phyloP scores from a whole-genome alignment of 2,888 invertebrate species.

The Conistra vaccinii region DNA sequence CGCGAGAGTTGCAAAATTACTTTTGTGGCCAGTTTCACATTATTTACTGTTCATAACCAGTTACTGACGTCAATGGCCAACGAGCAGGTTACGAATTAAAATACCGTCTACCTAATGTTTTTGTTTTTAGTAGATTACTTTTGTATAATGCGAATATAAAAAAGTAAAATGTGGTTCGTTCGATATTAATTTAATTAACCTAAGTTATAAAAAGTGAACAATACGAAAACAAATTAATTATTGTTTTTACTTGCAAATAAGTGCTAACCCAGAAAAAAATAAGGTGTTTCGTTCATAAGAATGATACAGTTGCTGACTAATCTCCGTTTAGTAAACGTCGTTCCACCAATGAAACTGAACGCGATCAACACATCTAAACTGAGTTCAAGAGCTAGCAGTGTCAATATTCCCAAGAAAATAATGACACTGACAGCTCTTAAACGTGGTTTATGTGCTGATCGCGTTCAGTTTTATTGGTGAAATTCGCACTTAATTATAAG shows the following conservation, averaged over 20 bases:
- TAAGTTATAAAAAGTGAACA: conserved; percentile 30
- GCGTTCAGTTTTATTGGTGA: no score
- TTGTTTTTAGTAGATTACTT: conserved; percentile 53
- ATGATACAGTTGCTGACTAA: neutral
- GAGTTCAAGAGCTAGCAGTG: no score
- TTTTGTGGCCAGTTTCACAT: conserved; percentile 68
- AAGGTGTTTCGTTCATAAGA: neutral
- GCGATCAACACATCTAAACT: no score
- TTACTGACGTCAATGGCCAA: conserved; percentile 74
- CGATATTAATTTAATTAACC: conserved; percentile 35
- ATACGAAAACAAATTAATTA: conserved; percentile 19
- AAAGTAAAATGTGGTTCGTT: conserved; percentile 18
- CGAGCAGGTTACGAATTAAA: conserved; percentile 70
- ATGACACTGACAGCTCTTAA: no score
- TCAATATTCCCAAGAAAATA: no score
- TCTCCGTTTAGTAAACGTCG: neutral
- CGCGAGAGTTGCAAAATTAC: conserved; percentile 66
- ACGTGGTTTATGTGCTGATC: no score
- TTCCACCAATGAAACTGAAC: no score
- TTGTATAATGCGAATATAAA: conserved; percentile 49
- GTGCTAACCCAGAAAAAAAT: neutral
- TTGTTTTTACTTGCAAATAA: conserved; percentile 3
- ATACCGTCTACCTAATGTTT: conserved; percentile 61
- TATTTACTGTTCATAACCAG: conserved; percentile 67
- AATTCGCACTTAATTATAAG: no score